Conservation (phyloP, 2,888 invertebrate genomes). For the Meghimatium bilineatum region DNA sequence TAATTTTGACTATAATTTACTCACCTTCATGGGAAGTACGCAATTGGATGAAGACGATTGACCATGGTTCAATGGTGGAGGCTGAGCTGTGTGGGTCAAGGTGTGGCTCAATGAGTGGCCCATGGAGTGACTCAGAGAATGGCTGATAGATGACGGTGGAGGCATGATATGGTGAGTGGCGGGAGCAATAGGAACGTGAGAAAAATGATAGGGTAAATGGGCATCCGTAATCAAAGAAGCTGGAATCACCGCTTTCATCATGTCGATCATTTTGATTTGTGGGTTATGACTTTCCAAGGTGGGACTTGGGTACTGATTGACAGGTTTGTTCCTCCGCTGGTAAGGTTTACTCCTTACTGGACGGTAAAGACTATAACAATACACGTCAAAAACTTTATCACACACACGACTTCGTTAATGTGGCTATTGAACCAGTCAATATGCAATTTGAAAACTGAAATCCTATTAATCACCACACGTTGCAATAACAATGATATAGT, state of each 20-base stretch:
- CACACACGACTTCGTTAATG: too few relatives aligned
- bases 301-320: background rate
- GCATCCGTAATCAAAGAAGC: constrained; percentile 38
- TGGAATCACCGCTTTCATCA: constrained; percentile 49
- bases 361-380: background rate
- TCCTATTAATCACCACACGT: too few relatives aligned
- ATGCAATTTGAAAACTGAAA: too few relatives aligned
- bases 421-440: too few relatives aligned
- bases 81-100: constrained; percentile 19
- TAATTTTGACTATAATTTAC: background rate
- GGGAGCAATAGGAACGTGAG: constrained; percentile 23
- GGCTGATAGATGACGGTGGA: constrained; percentile 34
- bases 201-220: constrained; percentile 43
- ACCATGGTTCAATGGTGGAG: constrained; percentile 24
- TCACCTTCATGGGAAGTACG: constrained; percentile 39
- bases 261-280: constrained; percentile 37
- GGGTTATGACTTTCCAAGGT: background rate
- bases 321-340: constrained; percentile 6
- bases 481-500: too few relatives aligned
- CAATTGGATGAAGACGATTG: background rate
- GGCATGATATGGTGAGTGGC: constrained; percentile 39
- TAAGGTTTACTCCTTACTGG: background rate
- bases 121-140: constrained; percentile 9
- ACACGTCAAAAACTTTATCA: too few relatives aligned
- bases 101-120: constrained; percentile 20